These are phyloP conservation scores for Lepidurus packardi DNA, from an alignment of 1,140 invertebrate species.

Conservation along the genomic window DNA sequence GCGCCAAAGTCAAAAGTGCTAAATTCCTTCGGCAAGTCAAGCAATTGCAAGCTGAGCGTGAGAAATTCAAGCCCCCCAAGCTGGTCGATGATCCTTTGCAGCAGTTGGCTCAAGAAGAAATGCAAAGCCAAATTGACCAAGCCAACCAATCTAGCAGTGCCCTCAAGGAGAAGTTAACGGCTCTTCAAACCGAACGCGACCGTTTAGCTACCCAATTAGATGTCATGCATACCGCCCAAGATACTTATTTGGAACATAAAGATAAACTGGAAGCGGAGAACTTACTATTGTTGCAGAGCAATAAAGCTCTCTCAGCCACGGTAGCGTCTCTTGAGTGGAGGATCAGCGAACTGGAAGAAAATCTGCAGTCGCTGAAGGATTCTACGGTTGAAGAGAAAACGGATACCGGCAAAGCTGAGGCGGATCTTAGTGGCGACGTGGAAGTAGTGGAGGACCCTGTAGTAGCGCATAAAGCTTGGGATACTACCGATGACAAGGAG, in stretches of 20 bases:
- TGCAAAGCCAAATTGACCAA: neutral
- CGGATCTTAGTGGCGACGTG: neutral
- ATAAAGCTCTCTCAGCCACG: neutral
- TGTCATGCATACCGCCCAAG: conserved; percentile 13
- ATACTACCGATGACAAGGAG: conserved; percentile 12
- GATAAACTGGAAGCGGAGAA: conserved; percentile 7
- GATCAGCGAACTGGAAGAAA: conserved; percentile 26
- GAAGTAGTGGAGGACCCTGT: neutral
- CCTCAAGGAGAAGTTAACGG: conserved; percentile 7
- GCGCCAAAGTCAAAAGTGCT: conserved; percentile 7
- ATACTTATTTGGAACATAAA: conserved; percentile 4
- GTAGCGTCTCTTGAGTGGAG: conserved; percentile 25
- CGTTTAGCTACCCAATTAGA: conserved; percentile 6
- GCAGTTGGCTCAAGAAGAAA: conserved; percentile 6
- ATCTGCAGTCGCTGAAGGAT: neutral
- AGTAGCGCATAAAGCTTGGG: neutral
- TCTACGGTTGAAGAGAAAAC: neutral
- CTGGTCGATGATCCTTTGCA: neutral
- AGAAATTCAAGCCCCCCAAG: neutral
- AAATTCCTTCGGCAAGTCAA: neutral
- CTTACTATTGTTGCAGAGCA: neutral
- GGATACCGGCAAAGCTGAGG: neutral
- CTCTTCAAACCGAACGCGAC: neutral
- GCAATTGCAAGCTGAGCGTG: neutral
- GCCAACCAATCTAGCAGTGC: neutral